A percentile compares a stretch with the other conserved stretches of the same genome.
Evolutionary conservation across 2,797 vertebrate species (phyloP).

Genomic region (Phyllotis vaccarum): DNA sequence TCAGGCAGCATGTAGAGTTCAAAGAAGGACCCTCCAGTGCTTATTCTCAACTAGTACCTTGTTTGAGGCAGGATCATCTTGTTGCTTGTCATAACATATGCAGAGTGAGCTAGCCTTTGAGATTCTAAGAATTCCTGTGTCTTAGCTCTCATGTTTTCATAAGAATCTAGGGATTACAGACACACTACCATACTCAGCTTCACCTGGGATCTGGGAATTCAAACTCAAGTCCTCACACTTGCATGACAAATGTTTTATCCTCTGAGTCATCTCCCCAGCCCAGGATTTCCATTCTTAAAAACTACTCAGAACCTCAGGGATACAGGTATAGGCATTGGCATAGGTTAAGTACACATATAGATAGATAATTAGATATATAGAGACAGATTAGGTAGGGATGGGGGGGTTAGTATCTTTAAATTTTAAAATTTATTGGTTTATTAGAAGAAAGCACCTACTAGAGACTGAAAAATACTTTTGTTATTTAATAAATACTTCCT

Average conservation of each 20-base stretch:
- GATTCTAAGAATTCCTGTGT: not conserved
- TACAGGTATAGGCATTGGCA: not conserved
- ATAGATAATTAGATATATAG: not conserved
- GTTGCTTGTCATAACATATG: not conserved
- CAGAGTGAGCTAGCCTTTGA: not conserved
- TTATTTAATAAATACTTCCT: not conserved
- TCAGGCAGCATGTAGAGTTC: not conserved
- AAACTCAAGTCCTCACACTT: not conserved
- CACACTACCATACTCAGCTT: not conserved
- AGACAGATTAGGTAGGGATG: not conserved
- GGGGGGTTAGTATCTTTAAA: not conserved
- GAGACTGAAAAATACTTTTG: not conserved
- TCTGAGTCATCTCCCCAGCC: not conserved
- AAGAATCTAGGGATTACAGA: not conserved
- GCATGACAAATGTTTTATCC: not conserved
- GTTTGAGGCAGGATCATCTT: not conserved
- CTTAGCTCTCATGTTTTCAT: not conserved
- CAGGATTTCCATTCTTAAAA: not conserved
- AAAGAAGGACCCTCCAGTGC: not conserved
- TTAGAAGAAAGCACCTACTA: not conserved
- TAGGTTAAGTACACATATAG: not conserved
- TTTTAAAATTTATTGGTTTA: not conserved
- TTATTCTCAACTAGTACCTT: not conserved
- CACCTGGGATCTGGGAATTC: not conserved
- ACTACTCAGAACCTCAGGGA: not conserved